A percentile compares a stretch with the other conserved stretches of the same genome.
Evolutionary conservation across 2,888 invertebrate genomes (phyloP).

Genomic region (Archaeoteleia sp.): DNA sequence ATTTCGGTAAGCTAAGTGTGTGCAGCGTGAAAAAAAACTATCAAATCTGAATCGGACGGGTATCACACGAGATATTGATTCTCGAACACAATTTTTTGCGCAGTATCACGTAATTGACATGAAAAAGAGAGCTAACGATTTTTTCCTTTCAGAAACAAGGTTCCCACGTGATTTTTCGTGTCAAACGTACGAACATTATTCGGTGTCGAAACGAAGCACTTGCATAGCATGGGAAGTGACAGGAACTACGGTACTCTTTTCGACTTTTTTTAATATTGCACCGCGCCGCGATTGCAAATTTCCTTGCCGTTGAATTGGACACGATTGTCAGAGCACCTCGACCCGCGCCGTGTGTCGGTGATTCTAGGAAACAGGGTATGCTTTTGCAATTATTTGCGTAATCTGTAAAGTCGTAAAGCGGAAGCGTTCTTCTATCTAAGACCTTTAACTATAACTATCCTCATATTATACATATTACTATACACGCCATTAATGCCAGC

Average conservation of each 20-base stretch:
- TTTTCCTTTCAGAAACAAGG: too few relatives aligned
- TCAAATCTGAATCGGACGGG: slow-evolving; percentile 25
- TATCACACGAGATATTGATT: slow-evolving; percentile 1
- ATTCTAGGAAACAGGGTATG: slow-evolving; percentile 96
- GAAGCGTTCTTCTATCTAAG: slow-evolving; percentile 56
- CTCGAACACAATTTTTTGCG: not conserved
- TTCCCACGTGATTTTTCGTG: slow-evolving; percentile 8
- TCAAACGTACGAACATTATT: slow-evolving; percentile 8
- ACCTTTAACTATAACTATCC: slow-evolving; percentile 49
- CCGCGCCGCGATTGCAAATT: slow-evolving; percentile 63
- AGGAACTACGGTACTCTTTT: slow-evolving; percentile 40
- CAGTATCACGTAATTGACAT: too few relatives aligned
- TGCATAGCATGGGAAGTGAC: not conserved
- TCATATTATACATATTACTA: slow-evolving; percentile 50
- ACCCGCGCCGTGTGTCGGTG: slow-evolving; percentile 74
- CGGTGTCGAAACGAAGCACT: not conserved
- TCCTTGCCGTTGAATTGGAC: slow-evolving; percentile 65
- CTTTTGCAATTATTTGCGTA: slow-evolving; percentile 92
- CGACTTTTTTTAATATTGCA: slow-evolving; percentile 60
- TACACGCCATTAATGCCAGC: slow-evolving; percentile 47
- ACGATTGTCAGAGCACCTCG: slow-evolving; percentile 64
- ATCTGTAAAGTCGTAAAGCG: slow-evolving; percentile 68
- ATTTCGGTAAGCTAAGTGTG: slow-evolving; percentile 53
- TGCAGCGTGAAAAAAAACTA: slow-evolving; percentile 27
- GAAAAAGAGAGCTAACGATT: too few relatives aligned